These are phyloP conservation scores for Troglohyphantes excavatus DNA, from an alignment of 2,888 invertebrate genomes.

Conservation along the genomic window DNA sequence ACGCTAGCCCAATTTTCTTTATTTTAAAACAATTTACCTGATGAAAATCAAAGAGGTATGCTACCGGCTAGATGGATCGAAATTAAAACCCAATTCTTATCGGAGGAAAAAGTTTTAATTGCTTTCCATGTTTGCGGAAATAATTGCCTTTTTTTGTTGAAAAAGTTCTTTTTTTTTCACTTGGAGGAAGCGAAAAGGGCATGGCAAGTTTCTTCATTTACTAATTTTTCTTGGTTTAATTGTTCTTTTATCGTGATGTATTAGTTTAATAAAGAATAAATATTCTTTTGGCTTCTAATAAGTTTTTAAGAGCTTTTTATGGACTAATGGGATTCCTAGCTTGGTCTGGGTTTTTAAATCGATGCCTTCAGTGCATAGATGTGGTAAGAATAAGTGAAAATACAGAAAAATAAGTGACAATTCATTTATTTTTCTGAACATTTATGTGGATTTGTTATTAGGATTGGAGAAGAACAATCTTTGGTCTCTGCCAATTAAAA, in stretches of 20 bases:
- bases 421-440: no score
- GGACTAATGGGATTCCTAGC: no score
- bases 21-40: slow-evolving; percentile 11
- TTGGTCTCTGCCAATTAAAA: no score
- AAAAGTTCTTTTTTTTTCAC: not conserved
- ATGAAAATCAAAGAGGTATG: not conserved
- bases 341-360: no score
- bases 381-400: no score
- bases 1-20: not conserved
- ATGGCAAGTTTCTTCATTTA: not conserved
- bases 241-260: not conserved
- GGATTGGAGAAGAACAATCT: no score
- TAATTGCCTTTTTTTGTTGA: not conserved
- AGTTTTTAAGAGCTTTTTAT: no score
- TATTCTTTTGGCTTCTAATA: no score
- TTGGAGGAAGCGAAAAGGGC: not conserved
- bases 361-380: no score
- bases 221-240: not conserved
- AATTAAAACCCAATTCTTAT: slow-evolving; percentile 18
- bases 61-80: not conserved
- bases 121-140: not conserved
- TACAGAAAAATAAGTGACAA: no score
- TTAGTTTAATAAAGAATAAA: not conserved
- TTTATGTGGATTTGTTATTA: no score
- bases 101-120: slow-evolving; percentile 1